Conservation (phyloP, 1,140 invertebrate genomes). For the Eubasilissa regina region DNA sequence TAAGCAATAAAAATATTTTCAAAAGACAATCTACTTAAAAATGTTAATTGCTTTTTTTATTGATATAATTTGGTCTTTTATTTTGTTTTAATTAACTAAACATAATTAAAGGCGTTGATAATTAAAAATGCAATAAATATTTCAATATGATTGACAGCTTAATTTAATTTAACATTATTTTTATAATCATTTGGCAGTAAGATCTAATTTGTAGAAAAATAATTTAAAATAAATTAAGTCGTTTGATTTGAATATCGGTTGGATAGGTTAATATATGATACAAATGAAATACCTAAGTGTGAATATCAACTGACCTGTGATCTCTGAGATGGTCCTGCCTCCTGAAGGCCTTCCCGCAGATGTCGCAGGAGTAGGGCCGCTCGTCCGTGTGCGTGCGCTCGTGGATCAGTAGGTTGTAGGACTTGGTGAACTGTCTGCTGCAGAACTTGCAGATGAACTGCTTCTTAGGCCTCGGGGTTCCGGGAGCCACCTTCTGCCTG, state of each 20-base stretch:
- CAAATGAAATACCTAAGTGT: no score
- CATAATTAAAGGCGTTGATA: conserved; percentile 1
- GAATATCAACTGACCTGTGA: conserved; percentile 82
- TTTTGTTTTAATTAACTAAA: conserved; percentile 19
- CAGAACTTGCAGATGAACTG: conserved; percentile 99
- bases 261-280: no score
- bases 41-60: conserved; percentile 5
- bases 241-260: no score
- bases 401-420: conserved; percentile 98
- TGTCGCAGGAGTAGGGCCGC: conserved; percentile 97
- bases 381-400: conserved; percentile 99
- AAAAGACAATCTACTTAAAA: conserved; percentile 18
- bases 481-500: conserved; percentile 72
- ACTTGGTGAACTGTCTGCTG: conserved; percentile 97
- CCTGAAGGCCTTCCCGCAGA: conserved; percentile 97
- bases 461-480: conserved; percentile 88
- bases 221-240: no score
- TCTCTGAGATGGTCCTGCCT: conserved; percentile 96
- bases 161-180: no score
- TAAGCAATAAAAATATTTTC: conserved; percentile 32
- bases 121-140: conserved; percentile 24
- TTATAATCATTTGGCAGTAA: no score
- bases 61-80: background rate
- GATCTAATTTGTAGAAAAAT: no score
- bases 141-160: background rate